Base-by-base conservation (phyloP, 1,140 invertebrate species). In the Oncopodura yosiiana region DNA sequence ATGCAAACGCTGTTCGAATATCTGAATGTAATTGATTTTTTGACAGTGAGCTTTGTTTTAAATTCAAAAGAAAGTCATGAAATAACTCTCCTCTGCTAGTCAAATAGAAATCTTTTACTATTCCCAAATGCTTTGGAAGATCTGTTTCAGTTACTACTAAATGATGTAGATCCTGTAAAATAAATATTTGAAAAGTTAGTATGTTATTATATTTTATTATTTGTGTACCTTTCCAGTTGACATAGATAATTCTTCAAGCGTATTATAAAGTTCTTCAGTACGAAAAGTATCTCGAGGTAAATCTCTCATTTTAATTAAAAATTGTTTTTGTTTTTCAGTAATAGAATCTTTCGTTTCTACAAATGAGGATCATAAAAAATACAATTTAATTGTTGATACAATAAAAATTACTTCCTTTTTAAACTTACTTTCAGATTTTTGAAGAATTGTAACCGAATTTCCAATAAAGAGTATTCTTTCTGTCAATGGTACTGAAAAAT, bases 31-130 rank as follows among this genome's bases (percentile, higher is more conserved):
- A 50, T 14, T 8, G 6, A 16, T 48, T 16, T 34, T 48, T 18
- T 32, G 30, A 32, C 38, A 12, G 4, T 19, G 38, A 16, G 4
- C 12, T 9, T 12, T 53, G 32, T 18, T 44, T 48, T 1, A 60
- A 12, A 37, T 53, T 58, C 1, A 49, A 39, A 2, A 63, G 55
- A 36, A 63, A 63, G 18, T 56, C 58, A 37, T 63, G 56, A 23
- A 63, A 59, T 26, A 63, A 42, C 50, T 63, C 62, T 14, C 62
- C 62, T 37, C 62, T 23, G 11, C 62, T 58, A 18, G 54, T 57
- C 11, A 63, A 43, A 39, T 60, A 59, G 39, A 63, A 63, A 23
- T 63, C 62, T 53, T 63, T 63, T 2, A 63, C 30, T n/a, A 63
- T 60, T n/a, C 46, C 46, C 23, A 63, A 30, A 45, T 63, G 62